Evolutionary conservation across 2,888 invertebrate species (phyloP), one percentile per base, ranked within the genome.

Genomic region (Gryllus longicercus): DNA sequence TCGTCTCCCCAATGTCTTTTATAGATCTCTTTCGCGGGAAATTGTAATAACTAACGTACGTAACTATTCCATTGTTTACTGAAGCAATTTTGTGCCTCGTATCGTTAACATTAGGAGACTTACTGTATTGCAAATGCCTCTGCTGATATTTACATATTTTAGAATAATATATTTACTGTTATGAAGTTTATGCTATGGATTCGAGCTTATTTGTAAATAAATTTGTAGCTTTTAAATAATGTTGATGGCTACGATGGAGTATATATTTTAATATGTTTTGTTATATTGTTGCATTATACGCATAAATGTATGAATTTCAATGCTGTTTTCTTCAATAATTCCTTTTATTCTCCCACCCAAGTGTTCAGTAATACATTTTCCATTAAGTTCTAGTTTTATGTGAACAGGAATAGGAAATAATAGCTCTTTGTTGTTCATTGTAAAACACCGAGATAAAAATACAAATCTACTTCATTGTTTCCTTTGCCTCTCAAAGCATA

Each of bases 161-260:
- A 63, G 63, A 63, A n/a, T 63, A 63, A 63, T 79, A 79, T 23
- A 63, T 49, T 79, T 63, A 63, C 63, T 63, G 63, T 63, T 63
- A 63, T 18, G 63, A 10, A 63, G n/a, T 63, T 63, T n/a, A n/a
- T 63, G 63, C 63, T 63, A 63, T 63, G 63, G 63, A 63, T 63
- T n/a, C 14, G 50, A 78, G 25, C 50, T 50, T 38, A 23, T 50
- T n/a, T 21, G 51, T 78, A 51, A 50, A 25, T 77, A 38, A n/a
- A 50, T 78, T 78, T 11, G 16, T 78, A 51, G 78, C 78, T 78
- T 21, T 78, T 50, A 38, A 77, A 77, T 77, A 63, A 63, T 63
- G 63, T 63, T 63, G 63, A 63, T 63, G 63, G 63, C 63, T 63
- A 63, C 63, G 11, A 63, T 63, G 63, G 63, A 63, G 63, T 63